A percentile compares a stretch with the other conserved stretches of the same genome.
These are phyloP conservation scores for Phyllostomus hastatus DNA, from an alignment of 2,113 vertebrate species.

Conservation along the genomic window DNA sequence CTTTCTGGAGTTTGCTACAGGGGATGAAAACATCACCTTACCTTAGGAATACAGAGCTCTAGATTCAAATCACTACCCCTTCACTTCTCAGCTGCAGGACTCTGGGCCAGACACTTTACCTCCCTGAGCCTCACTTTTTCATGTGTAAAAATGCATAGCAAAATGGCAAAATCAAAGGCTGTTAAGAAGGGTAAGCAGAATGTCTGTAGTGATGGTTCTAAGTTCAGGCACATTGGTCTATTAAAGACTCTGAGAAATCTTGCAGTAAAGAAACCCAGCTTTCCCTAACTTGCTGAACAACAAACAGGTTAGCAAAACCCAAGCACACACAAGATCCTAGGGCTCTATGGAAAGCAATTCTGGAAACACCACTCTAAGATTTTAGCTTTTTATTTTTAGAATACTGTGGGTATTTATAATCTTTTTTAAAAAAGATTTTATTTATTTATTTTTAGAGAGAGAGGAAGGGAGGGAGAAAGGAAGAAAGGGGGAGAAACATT, in stretches of 20 bases:
- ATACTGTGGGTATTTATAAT: constrained; percentile 11
- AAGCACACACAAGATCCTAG: not conserved
- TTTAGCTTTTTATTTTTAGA: constrained; percentile 33
- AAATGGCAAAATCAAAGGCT: not conserved
- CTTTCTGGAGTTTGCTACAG: not conserved
- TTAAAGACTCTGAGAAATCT: not conserved
- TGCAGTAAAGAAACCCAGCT: not conserved
- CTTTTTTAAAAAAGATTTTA: too few species aligned
- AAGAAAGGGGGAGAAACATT: too few species aligned
- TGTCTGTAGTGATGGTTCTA: not conserved
- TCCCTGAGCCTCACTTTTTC: not conserved
- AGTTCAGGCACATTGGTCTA: not conserved
- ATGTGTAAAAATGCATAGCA: not conserved
- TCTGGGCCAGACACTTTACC: not conserved
- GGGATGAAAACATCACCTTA: not conserved
- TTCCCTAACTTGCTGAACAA: not conserved
- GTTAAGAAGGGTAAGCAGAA: not conserved
- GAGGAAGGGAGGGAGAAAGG: too few species aligned
- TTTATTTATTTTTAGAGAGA: too few species aligned
- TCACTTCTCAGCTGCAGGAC: not conserved
- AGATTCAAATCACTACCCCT: not conserved
- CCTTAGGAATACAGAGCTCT: not conserved
- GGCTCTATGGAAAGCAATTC: not conserved
- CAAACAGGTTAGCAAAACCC: not conserved
- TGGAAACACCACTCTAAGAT: not conserved